phyloP scores from a whole-genome alignment of 2,888 invertebrate genomes.

The Epiperipatus broadwayi region DNA sequence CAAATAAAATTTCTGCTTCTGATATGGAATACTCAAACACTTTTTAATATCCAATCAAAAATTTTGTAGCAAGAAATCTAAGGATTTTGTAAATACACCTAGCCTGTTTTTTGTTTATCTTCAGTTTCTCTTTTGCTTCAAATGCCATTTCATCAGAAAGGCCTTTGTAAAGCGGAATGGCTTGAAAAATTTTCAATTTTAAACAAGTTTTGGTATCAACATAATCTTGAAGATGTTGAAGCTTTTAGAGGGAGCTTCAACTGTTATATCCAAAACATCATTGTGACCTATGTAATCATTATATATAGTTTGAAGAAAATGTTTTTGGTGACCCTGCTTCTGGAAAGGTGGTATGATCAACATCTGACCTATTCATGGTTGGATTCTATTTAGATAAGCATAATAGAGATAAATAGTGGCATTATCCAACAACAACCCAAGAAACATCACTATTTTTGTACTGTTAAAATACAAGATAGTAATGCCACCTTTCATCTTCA shows the following conservation, averaged over 20 bases:
- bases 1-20: no score
- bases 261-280: slow-evolving; percentile 51
- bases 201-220: slow-evolving; percentile 59
- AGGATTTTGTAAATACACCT: slow-evolving; percentile 72
- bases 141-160: slow-evolving; percentile 52
- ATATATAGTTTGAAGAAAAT: slow-evolving; percentile 46
- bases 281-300: slow-evolving; percentile 34
- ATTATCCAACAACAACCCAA: slow-evolving; percentile 60
- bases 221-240: slow-evolving; percentile 73
- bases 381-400: slow-evolving; percentile 63
- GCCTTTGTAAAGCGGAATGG: slow-evolving; percentile 44
- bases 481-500: slow-evolving; percentile 77
- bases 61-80: slow-evolving; percentile 48
- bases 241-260: slow-evolving; percentile 81
- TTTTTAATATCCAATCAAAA: slow-evolving; percentile 64
- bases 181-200: slow-evolving; percentile 45
- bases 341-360: slow-evolving; percentile 81
- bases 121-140: slow-evolving; percentile 50
- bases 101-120: slow-evolving; percentile 44
- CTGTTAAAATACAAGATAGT: slow-evolving; percentile 38
- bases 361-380: slow-evolving; percentile 78
- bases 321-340: slow-evolving; percentile 59
- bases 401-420: slow-evolving; percentile 84
- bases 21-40: slow-evolving; percentile 59
- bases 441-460: slow-evolving; percentile 26